Evolutionary conservation across 2,113 vertebrate genomes (phyloP).

Genomic region (Scartelaos histophorus): DNA sequence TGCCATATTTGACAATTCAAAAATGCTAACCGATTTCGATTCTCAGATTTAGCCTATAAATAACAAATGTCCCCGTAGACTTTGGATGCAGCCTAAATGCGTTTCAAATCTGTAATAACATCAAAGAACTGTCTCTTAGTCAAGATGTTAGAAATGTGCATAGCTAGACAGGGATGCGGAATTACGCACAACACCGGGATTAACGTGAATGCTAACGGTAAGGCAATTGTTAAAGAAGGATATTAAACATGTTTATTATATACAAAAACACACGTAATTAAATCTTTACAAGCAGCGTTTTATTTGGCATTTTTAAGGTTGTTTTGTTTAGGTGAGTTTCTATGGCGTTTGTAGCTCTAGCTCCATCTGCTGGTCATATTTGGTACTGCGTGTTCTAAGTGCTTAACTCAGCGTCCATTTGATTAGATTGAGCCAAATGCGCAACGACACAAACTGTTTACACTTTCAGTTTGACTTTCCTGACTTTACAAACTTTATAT

Average conservation of each 20-base stretch:
- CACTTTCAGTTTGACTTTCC: constrained; percentile 14
- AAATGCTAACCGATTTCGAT: too few relatives aligned
- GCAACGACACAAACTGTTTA: constrained; percentile 19
- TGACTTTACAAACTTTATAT: neutral
- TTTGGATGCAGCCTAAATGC: too few relatives aligned
- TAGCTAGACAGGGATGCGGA: neutral
- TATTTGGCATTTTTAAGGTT: neutral
- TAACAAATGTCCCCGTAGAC: too few relatives aligned
- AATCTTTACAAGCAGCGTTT: neutral
- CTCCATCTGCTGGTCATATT: constrained; percentile 43
- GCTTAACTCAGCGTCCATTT: constrained; percentile 6
- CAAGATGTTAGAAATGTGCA: neutral
- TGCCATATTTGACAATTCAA: neutral
- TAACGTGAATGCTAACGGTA: constrained; percentile 11
- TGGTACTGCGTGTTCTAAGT: neutral
- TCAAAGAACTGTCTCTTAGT: neutral
- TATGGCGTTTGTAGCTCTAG: neutral
- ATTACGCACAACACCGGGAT: constrained; percentile 19
- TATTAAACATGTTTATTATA: neutral
- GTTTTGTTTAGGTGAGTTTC: neutral
- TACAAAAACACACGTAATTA: neutral
- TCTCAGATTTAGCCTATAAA: too few relatives aligned
- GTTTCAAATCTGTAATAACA: neutral
- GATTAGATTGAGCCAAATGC: constrained; percentile 14
- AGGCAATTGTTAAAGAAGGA: too few relatives aligned